These are phyloP conservation scores for Formicarius rufipectus DNA, from an alignment of 2,113 vertebrate genomes.

Conservation along the genomic window DNA sequence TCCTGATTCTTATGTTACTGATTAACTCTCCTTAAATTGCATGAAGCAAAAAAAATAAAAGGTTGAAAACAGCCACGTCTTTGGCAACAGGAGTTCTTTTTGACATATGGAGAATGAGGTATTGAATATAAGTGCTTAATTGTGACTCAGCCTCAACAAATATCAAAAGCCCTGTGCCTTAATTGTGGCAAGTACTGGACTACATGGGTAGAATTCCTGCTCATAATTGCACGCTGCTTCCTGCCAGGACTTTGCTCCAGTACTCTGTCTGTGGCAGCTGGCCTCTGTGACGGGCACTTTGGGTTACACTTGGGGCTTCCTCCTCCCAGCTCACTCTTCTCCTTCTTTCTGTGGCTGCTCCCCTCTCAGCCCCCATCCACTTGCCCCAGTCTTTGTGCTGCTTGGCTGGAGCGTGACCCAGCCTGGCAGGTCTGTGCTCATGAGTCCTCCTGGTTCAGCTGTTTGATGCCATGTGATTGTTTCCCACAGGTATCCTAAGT, in stretches of 20 bases:
- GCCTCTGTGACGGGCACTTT: background rate
- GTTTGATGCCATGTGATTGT: background rate
- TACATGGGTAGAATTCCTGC: fast-evolving
- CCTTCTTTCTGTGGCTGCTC: background rate
- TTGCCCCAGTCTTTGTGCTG: background rate
- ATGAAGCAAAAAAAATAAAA: background rate
- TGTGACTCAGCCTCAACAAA: background rate
- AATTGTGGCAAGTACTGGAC: background rate
- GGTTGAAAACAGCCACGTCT: fast-evolving
- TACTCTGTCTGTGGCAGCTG: background rate
- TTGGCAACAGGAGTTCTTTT: background rate
- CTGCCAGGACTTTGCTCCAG: background rate
- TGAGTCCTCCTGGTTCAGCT: background rate
- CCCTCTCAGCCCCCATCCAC: background rate
- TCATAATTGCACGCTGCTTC: background rate
- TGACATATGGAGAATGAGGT: background rate
- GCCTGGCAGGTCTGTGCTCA: fast-evolving
- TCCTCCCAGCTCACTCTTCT: background rate
- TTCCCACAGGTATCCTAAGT: background rate
- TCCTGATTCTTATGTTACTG: background rate
- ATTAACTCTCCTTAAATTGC: background rate
- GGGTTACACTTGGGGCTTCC: background rate
- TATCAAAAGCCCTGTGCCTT: background rate
- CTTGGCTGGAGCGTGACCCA: fast-evolving
- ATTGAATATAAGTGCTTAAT: background rate